Conservation (phyloP, 2,888 invertebrate genomes). For the Agonopterix heracliana region DNA sequence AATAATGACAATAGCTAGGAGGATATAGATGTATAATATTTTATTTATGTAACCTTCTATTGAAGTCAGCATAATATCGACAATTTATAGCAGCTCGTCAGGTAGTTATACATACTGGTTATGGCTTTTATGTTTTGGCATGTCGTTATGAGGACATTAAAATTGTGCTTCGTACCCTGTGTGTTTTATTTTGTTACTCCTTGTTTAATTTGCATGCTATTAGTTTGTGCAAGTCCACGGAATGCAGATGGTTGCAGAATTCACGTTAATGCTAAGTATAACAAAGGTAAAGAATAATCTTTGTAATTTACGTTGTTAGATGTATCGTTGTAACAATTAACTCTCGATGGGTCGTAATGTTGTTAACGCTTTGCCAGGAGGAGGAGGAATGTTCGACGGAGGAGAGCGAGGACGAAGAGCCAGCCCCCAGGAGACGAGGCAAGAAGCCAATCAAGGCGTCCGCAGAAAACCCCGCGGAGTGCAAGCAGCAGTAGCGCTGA, state of each 20-base stretch:
- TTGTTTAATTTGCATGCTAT: slow-evolving; percentile 51
- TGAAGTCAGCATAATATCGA: slow-evolving; percentile 57
- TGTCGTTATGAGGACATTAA: slow-evolving; percentile 69
- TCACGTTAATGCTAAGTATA: slow-evolving; percentile 37
- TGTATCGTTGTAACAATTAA: not conserved
- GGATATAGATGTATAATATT: slow-evolving; percentile 55
- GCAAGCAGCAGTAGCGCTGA: slow-evolving; percentile 81
- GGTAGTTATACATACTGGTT: slow-evolving; percentile 48
- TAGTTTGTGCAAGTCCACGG: slow-evolving; percentile 29
- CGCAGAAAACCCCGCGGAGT: slow-evolving; percentile 76
- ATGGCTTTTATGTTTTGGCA: slow-evolving; percentile 68
- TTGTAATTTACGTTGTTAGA: slow-evolving; percentile 2
- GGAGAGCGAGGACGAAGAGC: slow-evolving; percentile 77
- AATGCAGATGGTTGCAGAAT: slow-evolving; percentile 69
- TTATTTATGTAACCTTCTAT: slow-evolving; percentile 67
- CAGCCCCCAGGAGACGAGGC: slow-evolving; percentile 56
- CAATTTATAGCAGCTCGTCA: slow-evolving; percentile 43
- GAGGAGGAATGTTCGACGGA: slow-evolving; percentile 75
- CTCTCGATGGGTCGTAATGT: slow-evolving; percentile 2
- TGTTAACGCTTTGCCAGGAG: slow-evolving; percentile 38
- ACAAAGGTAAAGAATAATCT: slow-evolving; percentile 19
- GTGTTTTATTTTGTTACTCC: slow-evolving; percentile 61
- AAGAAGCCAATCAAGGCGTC: slow-evolving; percentile 44
- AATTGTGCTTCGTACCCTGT: slow-evolving; percentile 65
- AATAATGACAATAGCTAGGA: slow-evolving; percentile 52